A percentile compares a stretch with the other conserved stretches of the same genome.
Conservation (phyloP, 1,140 invertebrate genomes). For the Neodiprion lecontei region DNA sequence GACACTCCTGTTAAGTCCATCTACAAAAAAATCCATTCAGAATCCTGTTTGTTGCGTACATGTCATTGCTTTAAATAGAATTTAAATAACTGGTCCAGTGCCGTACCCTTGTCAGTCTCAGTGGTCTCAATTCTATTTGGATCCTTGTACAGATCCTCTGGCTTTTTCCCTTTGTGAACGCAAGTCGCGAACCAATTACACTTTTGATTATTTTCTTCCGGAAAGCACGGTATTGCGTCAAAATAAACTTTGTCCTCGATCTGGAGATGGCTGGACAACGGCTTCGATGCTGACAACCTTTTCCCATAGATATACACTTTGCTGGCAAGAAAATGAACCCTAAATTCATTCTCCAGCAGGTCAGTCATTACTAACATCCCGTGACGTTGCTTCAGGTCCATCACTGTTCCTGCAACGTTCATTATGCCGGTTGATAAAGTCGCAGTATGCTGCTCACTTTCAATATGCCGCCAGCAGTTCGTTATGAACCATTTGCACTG, state of each 20-base stretch:
- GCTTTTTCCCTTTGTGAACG: conserved; percentile 37
- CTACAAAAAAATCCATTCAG: neutral
- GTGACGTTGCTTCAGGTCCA: conserved; percentile 32
- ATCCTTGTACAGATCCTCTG: conserved; percentile 15
- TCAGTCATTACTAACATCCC: conserved; percentile 33
- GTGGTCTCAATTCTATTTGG: neutral
- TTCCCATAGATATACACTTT: conserved; percentile 39
- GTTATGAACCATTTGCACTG: conserved; percentile 31
- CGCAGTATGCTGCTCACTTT: neutral
- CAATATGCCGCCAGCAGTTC: conserved; percentile 28
- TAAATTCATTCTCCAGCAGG: conserved; percentile 10
- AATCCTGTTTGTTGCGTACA: neutral
- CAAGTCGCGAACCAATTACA: conserved; percentile 43
- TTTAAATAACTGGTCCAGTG: neutral
- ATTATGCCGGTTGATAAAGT: conserved; percentile 28
- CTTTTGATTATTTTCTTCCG: conserved; percentile 33
- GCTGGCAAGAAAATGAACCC: conserved; percentile 39
- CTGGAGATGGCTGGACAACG: conserved; percentile 23
- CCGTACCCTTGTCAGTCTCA: neutral
- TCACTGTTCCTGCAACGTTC: conserved; percentile 26
- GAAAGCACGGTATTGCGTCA: conserved; percentile 44
- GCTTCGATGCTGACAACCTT: conserved; percentile 36
- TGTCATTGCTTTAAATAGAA: neutral
- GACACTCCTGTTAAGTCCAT: neutral
- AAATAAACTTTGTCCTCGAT: conserved; percentile 34